Evolutionary conservation across 2,113 vertebrate genomes (phyloP).

Genomic region (Lampris incognitus): DNA sequence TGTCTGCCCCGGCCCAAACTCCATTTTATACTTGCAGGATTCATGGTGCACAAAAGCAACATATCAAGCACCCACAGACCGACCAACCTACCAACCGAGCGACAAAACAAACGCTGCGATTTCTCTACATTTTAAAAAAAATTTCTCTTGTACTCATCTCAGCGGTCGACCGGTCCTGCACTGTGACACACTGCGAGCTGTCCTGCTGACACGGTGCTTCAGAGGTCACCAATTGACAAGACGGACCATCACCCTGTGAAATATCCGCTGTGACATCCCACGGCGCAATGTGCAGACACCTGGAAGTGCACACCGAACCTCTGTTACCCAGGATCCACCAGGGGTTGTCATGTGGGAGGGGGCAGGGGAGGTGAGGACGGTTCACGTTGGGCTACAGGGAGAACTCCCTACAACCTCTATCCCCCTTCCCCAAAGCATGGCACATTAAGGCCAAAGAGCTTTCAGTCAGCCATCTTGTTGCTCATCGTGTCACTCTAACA

Average conservation of each 20-base stretch:
- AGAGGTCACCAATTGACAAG: conserved; percentile 22
- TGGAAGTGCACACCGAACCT: conserved; percentile 25
- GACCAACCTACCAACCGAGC: background rate
- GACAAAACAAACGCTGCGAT: background rate
- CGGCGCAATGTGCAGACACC: conserved; percentile 44
- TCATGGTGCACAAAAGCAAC: too few relatives aligned
- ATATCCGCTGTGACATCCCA: conserved; percentile 39
- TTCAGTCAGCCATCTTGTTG: too few relatives aligned
- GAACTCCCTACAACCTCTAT: background rate
- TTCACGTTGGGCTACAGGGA: background rate
- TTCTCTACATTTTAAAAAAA: too few relatives aligned
- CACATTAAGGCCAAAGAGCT: too few relatives aligned
- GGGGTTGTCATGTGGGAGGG: background rate
- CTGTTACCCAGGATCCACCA: conserved; percentile 35
- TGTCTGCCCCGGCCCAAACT: too few relatives aligned
- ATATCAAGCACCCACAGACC: too few relatives aligned
- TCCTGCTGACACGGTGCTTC: conserved; percentile 30
- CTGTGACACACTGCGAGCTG: conserved; percentile 22
- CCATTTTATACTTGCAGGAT: too few relatives aligned
- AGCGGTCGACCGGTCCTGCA: conserved; percentile 13
- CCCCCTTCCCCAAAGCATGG: too few relatives aligned
- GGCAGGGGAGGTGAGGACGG: background rate
- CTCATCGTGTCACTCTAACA: too few relatives aligned
- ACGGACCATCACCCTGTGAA: conserved; percentile 26
- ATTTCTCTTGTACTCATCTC: conserved; percentile 8